Evolutionary conservation across 2,888 invertebrate species (phyloP).

Genomic region (Plebejus argus): DNA sequence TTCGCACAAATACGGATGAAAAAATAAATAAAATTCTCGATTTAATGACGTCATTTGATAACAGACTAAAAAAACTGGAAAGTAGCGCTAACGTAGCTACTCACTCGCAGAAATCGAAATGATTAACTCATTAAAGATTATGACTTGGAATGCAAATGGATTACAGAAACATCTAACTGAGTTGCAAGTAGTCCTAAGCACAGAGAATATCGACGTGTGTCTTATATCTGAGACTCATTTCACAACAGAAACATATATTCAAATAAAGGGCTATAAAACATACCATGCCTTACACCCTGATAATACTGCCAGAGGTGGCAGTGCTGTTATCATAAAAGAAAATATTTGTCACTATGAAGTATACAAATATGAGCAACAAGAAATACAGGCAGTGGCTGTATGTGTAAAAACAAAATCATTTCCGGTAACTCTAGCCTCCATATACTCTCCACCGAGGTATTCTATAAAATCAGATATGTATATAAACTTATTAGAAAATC

Average conservation of each 20-base stretch:
- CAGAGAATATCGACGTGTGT: slow-evolving; percentile 32
- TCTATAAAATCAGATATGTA: not conserved
- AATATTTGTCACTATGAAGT: slow-evolving; percentile 6
- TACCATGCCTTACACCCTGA: too few relatives aligned
- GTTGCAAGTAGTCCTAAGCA: slow-evolving; percentile 32
- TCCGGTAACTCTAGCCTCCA: not conserved
- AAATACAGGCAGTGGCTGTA: slow-evolving; percentile 18
- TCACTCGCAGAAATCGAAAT: too few relatives aligned
- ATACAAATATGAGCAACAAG: not conserved
- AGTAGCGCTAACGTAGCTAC: too few relatives aligned
- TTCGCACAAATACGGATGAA: not conserved
- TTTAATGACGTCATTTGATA: not conserved
- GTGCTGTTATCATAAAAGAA: not conserved
- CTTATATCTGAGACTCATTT: slow-evolving; percentile 31
- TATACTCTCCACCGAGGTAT: not conserved
- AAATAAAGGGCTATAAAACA: not conserved
- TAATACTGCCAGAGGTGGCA: not conserved
- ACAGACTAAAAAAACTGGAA: not conserved
- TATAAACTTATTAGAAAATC: not conserved
- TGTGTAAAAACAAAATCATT: not conserved
- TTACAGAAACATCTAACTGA: slow-evolving; percentile 24
- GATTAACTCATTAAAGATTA: too few relatives aligned
- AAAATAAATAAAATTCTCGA: not conserved
- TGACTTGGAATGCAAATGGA: too few relatives aligned
- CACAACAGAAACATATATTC: slow-evolving; percentile 14